These are phyloP conservation scores for Psilanteris sp. DNA, from an alignment of 1,140 invertebrate species.

Conservation along the genomic window DNA sequence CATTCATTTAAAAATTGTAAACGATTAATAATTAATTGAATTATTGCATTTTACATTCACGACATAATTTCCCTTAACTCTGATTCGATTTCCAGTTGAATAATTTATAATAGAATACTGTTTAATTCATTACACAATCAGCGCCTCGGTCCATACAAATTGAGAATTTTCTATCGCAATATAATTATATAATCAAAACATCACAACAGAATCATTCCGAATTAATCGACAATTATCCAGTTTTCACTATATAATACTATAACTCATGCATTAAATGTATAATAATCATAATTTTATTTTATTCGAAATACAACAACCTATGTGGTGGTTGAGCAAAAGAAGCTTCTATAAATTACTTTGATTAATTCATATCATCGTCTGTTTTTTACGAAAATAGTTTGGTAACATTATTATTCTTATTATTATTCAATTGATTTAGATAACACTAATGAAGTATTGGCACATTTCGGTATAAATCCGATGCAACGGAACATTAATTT, in stretches of 20 bases:
- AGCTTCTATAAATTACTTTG: too few relatives aligned
- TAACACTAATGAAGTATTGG: too few relatives aligned
- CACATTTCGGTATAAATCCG: too few relatives aligned
- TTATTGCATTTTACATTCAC: too few relatives aligned
- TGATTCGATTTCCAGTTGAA: conserved; percentile 38
- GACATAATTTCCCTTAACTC: conserved; percentile 16
- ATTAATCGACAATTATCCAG: conserved; percentile 9
- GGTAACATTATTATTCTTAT: too few relatives aligned
- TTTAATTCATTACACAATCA: conserved; percentile 36
- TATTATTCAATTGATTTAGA: too few relatives aligned
- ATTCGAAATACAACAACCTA: too few relatives aligned
- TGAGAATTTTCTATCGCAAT: conserved; percentile 7
- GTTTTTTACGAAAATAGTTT: too few relatives aligned
- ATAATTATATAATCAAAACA: conserved; percentile 30
- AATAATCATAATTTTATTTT: conserved; percentile 18
- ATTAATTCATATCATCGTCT: too few relatives aligned
- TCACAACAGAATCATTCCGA: conserved; percentile 25
- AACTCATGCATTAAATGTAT: neutral
- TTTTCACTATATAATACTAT: conserved; percentile 9
- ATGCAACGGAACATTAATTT: neutral
- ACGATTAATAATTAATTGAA: too few relatives aligned
- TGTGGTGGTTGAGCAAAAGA: too few relatives aligned
- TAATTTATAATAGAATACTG: conserved; percentile 25
- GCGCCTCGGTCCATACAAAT: neutral
- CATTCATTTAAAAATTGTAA: too few relatives aligned